These are phyloP conservation scores for Tylochromis polylepis DNA, from an alignment of 2,113 vertebrate species.

Conservation along the genomic window DNA sequence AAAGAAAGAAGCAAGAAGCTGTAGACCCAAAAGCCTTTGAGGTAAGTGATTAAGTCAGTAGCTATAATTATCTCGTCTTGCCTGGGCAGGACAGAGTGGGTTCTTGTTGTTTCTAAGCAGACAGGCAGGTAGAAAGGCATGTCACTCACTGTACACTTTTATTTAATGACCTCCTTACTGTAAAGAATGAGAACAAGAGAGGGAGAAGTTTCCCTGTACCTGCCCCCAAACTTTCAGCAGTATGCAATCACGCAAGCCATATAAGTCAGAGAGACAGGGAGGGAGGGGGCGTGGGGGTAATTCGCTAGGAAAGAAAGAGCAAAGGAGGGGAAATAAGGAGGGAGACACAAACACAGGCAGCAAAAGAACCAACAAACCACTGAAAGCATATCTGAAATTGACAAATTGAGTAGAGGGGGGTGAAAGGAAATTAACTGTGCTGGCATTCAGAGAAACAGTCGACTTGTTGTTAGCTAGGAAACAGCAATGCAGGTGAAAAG, in stretches of 20 bases:
- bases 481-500: constrained; percentile 46
- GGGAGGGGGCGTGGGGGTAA: not conserved
- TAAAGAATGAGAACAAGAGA: constrained; percentile 23
- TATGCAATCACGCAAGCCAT: constrained; percentile 27
- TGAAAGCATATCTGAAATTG: constrained; percentile 53
- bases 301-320: not conserved
- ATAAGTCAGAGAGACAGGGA: not conserved
- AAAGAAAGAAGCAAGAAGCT: constrained; percentile 4
- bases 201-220: constrained; percentile 48
- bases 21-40: constrained; percentile 43
- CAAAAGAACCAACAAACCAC: constrained; percentile 29
- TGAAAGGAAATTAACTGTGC: constrained; percentile 10
- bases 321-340: not conserved
- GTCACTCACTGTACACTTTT: constrained; percentile 60
- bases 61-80: constrained; percentile 63
- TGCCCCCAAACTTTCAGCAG: constrained; percentile 61
- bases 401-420: not conserved
- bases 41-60: constrained; percentile 58
- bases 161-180: constrained; percentile 67
- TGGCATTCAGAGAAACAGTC: constrained; percentile 33
- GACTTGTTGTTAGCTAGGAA: constrained; percentile 38
- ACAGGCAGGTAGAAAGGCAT: constrained; percentile 41
- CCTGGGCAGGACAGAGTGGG: constrained; percentile 61
- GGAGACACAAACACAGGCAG: constrained; percentile 20
- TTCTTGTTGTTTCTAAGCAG: constrained; percentile 55